Conservation (phyloP, 2,113 vertebrate genomes). For the Carassius auratus region DNA sequence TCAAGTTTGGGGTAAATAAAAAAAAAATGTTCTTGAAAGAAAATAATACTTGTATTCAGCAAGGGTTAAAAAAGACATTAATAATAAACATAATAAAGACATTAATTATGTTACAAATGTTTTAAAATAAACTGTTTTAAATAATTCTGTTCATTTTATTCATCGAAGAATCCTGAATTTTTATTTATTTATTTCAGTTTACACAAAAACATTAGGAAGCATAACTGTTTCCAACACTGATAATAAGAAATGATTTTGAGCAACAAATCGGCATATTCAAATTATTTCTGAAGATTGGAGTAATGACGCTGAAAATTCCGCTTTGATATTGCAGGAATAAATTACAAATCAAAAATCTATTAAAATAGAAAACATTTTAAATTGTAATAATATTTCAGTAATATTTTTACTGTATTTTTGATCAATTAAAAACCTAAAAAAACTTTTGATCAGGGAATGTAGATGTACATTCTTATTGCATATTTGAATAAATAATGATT, state of each 20-base stretch:
- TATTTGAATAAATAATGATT: background rate
- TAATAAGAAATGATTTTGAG: background rate
- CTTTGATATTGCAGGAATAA: background rate
- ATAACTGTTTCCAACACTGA: background rate
- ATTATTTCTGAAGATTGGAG: background rate
- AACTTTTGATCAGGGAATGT: too few species aligned
- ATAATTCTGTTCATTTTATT: background rate
- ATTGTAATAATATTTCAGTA: too few species aligned
- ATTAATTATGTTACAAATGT: background rate
- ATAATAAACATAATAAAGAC: background rate
- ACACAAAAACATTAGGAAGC: too few species aligned
- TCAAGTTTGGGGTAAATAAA: background rate
- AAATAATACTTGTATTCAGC: background rate
- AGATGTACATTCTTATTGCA: background rate
- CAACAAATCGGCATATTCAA: background rate
- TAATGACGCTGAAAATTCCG: background rate
- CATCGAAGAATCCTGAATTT: too few species aligned
- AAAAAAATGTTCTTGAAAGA: background rate
- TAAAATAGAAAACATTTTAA: background rate
- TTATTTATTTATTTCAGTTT: too few species aligned
- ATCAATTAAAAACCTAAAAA: background rate
- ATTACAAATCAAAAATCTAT: background rate
- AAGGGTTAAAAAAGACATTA: background rate
- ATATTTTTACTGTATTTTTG: background rate
- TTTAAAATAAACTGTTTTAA: background rate